A percentile compares a stretch with the other conserved stretches of the same genome.
Evolutionary conservation across 1,140 invertebrate genomes (phyloP).

Genomic region (Notospermus geniculatus): DNA sequence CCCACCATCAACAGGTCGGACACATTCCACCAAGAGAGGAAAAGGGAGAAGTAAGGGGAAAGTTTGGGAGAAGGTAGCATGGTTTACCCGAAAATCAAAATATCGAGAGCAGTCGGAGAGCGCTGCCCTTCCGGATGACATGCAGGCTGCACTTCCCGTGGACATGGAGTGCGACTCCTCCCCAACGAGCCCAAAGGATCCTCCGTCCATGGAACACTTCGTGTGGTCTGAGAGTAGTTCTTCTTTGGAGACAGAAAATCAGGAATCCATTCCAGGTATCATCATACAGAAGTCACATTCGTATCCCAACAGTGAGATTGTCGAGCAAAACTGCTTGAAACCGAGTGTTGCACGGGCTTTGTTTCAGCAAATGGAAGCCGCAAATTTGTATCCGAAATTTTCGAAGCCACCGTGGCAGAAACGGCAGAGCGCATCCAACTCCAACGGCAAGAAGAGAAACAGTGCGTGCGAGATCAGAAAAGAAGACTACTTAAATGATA

Average conservation of each 20-base stretch:
- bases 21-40: background rate
- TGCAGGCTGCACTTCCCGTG: background rate
- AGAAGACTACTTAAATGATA: background rate
- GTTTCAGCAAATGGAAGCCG: constrained; percentile 18
- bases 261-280: background rate
- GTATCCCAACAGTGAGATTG: constrained; percentile 23
- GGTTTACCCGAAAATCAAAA: constrained; percentile 3
- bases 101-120: background rate
- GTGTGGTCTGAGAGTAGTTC: constrained; percentile 12
- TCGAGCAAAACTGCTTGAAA: constrained; percentile 18
- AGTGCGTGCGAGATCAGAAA: background rate
- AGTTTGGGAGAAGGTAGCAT: constrained; percentile 2
- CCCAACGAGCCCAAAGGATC: background rate
- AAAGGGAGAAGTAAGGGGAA: background rate
- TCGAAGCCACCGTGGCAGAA: no score
- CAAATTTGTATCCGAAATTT: constrained; percentile 8
- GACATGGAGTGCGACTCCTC: background rate
- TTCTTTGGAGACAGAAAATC: constrained; percentile 7
- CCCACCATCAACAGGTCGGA: no score
- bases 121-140: background rate
- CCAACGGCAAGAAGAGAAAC: constrained; percentile 2
- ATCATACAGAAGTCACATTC: constrained; percentile 6
- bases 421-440: background rate
- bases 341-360: constrained; percentile 16
- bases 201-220: background rate